phyloP scores from a whole-genome alignment of 2,888 invertebrate species.

The Cepaea hortensis region DNA sequence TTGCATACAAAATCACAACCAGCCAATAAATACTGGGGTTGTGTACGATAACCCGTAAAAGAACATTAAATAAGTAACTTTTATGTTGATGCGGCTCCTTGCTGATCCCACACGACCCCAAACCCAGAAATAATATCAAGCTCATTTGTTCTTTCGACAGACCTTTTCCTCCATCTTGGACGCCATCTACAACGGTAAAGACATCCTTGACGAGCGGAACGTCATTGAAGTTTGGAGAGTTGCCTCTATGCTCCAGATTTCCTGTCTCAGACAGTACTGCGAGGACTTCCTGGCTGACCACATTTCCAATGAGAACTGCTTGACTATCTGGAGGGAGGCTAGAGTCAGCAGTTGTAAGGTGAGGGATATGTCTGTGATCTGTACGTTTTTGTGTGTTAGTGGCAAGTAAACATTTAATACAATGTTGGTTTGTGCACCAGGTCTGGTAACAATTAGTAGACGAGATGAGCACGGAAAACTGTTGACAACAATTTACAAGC shows the following conservation, averaged over 20 bases:
- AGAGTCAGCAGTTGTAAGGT: constrained; percentile 40
- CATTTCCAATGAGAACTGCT: constrained; percentile 43
- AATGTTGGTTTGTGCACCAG: too few species aligned
- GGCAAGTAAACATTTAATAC: too few species aligned
- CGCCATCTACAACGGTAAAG: constrained; percentile 40
- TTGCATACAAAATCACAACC: too few species aligned
- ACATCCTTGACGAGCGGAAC: constrained; percentile 42
- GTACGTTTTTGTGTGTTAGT: not conserved
- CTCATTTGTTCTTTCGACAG: not conserved
- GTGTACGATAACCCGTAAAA: too few species aligned
- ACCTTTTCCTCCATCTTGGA: constrained; percentile 41
- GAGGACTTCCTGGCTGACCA: constrained; percentile 45
- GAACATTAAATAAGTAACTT: too few species aligned
- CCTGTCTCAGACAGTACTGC: constrained; percentile 42
- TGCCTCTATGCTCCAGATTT: constrained; percentile 43
- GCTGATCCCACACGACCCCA: too few species aligned
- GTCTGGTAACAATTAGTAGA: too few species aligned
- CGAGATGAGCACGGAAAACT: too few species aligned
- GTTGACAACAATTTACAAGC: too few species aligned
- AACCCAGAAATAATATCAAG: not conserved
- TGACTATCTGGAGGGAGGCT: constrained; percentile 44
- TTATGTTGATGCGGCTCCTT: too few species aligned
- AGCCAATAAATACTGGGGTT: too few species aligned
- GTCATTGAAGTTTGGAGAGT: constrained; percentile 43
- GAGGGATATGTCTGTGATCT: not conserved